Evolutionary conservation across 2,888 invertebrate genomes (phyloP).

Genomic region (Lithosia quadra): DNA sequence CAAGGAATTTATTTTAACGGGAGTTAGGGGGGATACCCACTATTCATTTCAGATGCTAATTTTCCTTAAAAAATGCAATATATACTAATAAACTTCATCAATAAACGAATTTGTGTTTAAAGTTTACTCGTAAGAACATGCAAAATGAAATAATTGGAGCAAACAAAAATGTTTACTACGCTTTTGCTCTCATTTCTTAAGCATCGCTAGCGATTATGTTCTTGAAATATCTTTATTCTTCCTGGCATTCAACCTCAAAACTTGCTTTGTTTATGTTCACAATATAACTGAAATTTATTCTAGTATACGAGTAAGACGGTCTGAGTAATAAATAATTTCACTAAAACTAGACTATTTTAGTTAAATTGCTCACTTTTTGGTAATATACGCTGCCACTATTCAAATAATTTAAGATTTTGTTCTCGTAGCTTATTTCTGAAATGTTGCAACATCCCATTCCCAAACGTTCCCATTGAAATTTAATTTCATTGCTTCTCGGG

Average conservation of each 20-base stretch:
- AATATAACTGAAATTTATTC: conserved; percentile 6
- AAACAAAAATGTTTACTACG: no score
- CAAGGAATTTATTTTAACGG: no score
- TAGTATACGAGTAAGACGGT: background rate
- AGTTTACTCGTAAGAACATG: no score
- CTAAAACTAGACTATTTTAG: conserved; percentile 1
- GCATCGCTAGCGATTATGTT: no score
- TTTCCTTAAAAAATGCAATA: no score
- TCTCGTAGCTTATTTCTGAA: background rate
- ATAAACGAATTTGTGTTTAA: no score
- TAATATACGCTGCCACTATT: conserved; percentile 30
- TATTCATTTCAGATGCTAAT: no score
- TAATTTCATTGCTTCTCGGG: background rate
- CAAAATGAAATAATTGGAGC: no score
- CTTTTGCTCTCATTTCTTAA: no score
- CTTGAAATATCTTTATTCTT: background rate
- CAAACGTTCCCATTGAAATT: background rate
- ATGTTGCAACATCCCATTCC: background rate
- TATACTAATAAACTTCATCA: no score
- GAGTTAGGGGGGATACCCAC: no score
- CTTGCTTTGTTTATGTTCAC: background rate
- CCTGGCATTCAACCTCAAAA: background rate
- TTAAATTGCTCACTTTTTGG: conserved; percentile 8
- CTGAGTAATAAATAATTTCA: conserved; percentile 3
- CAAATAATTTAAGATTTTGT: conserved; percentile 24